Percentiles rank a stretch among this genome's conserved stretches.
Evolutionary conservation across 2,797 vertebrate genomes (phyloP).

Genomic region (Acrocephalus scirpaceus): DNA sequence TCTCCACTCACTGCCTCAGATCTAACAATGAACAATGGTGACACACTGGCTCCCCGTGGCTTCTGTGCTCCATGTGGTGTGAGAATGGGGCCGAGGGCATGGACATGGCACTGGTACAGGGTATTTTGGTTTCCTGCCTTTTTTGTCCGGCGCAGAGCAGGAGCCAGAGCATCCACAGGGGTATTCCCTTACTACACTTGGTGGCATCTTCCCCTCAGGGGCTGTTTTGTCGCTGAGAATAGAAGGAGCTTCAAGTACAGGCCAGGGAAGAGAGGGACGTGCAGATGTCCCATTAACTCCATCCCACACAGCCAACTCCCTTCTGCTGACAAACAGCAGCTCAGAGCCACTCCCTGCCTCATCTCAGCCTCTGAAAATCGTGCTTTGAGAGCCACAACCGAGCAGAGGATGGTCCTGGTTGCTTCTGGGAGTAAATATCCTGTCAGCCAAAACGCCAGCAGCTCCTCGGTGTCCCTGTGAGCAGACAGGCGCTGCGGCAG

Average conservation of each 20-base stretch:
- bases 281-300: slow-evolving; percentile 6
- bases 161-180: slow-evolving; percentile 41
- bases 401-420: background rate
- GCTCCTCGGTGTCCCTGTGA: background rate
- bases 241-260: background rate
- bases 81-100: background rate
- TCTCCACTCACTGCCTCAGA: background rate
- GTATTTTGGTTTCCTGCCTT: slow-evolving; percentile 62
- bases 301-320: background rate
- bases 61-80: slow-evolving; percentile 7
- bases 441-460: background rate
- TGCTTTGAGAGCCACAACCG: background rate
- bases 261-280: background rate
- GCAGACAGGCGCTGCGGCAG: accelerated
- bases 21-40: slow-evolving; percentile 63
- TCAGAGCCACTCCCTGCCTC: background rate
- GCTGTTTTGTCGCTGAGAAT: slow-evolving; percentile 16
- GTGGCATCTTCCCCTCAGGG: slow-evolving; percentile 29
- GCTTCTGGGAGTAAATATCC: background rate
- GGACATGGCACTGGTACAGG: slow-evolving; percentile 31
- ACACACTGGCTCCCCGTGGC: slow-evolving; percentile 3
- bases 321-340: background rate
- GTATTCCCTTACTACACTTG: slow-evolving; percentile 17
- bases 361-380: background rate
- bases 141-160: background rate